A percentile compares a stretch with the other conserved stretches of the same genome.
phyloP scores from a whole-genome alignment of 2,797 vertebrate genomes.

The Odontamblyopus rebecca region DNA sequence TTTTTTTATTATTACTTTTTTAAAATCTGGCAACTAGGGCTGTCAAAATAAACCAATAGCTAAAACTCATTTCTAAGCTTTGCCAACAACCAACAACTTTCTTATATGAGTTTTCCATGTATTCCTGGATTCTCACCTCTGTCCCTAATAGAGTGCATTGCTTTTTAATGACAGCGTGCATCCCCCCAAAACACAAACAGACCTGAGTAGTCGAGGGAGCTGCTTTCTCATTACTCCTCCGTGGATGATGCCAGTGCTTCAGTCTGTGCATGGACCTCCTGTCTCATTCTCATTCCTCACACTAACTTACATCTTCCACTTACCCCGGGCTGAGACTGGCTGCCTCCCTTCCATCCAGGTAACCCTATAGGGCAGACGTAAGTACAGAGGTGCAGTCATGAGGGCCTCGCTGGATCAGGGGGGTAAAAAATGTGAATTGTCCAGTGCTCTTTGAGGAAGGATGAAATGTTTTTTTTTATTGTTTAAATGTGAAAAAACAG shows the following conservation, averaged over 20 bases:
- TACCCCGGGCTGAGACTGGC: conserved; percentile 10
- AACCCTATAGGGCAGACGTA: no score
- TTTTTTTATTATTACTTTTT: no score
- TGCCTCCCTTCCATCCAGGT: background rate
- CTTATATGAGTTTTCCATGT: background rate
- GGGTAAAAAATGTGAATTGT: no score
- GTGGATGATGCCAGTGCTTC: background rate
- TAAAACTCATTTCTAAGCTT: no score
- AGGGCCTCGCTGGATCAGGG: no score
- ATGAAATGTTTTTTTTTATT: no score
- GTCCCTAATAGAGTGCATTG: background rate
- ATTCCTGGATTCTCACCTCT: background rate
- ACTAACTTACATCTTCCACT: conserved; percentile 7
- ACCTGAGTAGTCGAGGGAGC: background rate
- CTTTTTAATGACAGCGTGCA: background rate
- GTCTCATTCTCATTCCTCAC: conserved; percentile 9
- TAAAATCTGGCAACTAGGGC: no score
- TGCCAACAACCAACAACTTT: background rate
- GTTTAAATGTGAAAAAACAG: no score
- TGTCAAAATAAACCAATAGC: no score
- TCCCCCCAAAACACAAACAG: no score
- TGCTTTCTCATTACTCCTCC: background rate
- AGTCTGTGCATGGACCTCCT: background rate
- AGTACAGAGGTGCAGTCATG: no score
- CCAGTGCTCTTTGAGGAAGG: no score